Evolutionary conservation across 2,888 invertebrate genomes (phyloP), one percentile per base, ranked within the genome.

Genomic region (Catocala fraxini): DNA sequence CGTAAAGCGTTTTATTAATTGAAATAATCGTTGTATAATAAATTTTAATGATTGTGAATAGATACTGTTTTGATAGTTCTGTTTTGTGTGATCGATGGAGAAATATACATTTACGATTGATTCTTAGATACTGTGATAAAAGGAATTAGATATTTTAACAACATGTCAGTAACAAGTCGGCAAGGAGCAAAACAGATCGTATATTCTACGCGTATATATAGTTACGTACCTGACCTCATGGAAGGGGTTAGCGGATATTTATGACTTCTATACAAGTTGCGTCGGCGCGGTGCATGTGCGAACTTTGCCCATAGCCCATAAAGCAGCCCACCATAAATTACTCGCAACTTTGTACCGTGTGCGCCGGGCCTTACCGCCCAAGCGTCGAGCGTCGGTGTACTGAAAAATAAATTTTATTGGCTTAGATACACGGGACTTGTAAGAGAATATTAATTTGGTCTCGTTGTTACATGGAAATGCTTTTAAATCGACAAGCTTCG

Each of bases 1-100:
- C 89, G 90, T 91, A 89, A 91, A 92, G 83, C 82, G 87, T 90
- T 92, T 92, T 91, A 92, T 92, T 91, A 92, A 92, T 93, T 91
- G 91, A 89, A 89, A 89, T 87, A 82, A 87, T 86, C 79, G 79
- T 76, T 70, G 64, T 77, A 72, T 76, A 74, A 77, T 79, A 68
- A 71, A 71, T 72, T 67, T 64, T 58, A 55, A 71, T 67, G 68
- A 52, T 57, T 64, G 58, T 65, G 60, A 43, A 65, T 60, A 59
- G 63, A 71, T 64, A 63, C n/a, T 55, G 57, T 53, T 46, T 46
- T 47, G 57, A 68, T 71, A 73, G 48, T 49, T 46, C 11, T n/a
- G 47, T 45, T 48, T 57, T 51, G n/a, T 12, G 42, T 25, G 25
- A 25, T 25, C 25, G 25, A 25, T 25, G 25, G 25, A 25, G 25